Evolutionary conservation across 1,140 invertebrate species (phyloP), one percentile per base, ranked within the genome.

Genomic region (Ceratina calcarata): DNA sequence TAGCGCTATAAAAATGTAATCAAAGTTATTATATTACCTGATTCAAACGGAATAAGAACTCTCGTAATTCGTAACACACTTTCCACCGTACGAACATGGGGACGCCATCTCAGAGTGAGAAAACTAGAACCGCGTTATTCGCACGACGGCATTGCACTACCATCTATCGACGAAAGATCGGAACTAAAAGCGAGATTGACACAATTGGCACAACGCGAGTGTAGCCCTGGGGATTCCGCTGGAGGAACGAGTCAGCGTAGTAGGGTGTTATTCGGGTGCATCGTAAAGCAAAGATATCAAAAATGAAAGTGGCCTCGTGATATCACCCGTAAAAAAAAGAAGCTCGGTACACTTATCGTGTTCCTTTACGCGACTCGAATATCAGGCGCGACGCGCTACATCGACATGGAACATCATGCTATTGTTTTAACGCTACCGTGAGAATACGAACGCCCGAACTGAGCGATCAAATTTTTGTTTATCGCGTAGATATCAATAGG

Each of bases 171-270:
- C 0, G 2, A 0, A 60, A 20, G 49, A 69, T 37, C 32, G 55
- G 55, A 78, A n/a, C n/a, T 27, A 45, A 53, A 64, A 32, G 68
- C 61, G 27, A 45, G 58, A 78, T 24, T 64, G 68, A 71, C 76
- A 78, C 68, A 78, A 78, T 78, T 78, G 76, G 76, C 76, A 78
- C 49, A 71, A 71, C 68, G 76, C 67, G 60, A 78, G 58, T 60
- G 68, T 71, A 78, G 51, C 76, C 76, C 76, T 78, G 76, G 76
- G 68, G 60, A 73, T 78, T 73, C 20, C 49, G 76, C 72, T 78
- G 37, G 16, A 55, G 68, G 70, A 65, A 49, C 61, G 60, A 65
- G 51, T 20, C 49, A 78, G 64, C 37, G 37, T 45, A 45, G 37
- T 45, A 45, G 37, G 37, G 69, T 55, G 24, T 49, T 72, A 78